phyloP scores from a whole-genome alignment of 1,140 invertebrate species.

The Drosophila hydei region DNA sequence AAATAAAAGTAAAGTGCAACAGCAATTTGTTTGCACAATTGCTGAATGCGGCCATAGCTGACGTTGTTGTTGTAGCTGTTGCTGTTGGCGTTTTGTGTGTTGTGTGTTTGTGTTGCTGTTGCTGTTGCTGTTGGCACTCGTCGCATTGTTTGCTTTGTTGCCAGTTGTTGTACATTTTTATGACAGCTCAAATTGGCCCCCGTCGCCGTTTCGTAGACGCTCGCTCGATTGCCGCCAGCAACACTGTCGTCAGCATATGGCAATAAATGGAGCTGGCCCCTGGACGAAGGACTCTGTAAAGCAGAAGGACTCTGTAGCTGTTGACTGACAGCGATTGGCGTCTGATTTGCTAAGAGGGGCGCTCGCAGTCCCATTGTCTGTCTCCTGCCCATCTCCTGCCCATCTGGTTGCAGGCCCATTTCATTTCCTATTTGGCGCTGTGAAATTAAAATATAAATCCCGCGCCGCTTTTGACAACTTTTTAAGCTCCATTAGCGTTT shows the following conservation, averaged over 20 bases:
- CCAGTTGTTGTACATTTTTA: conserved; percentile 80
- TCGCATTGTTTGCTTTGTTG: conserved; percentile 80
- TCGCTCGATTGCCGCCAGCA: conserved; percentile 63
- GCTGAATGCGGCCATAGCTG: conserved; percentile 78
- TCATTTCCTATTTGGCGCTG: conserved; percentile 77
- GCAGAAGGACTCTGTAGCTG: conserved; percentile 9
- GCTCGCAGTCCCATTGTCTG: background rate
- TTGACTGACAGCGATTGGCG: conserved; percentile 61
- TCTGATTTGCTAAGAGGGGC: conserved; percentile 61
- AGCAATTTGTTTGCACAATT: conserved; percentile 82
- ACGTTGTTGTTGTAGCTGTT: conserved; percentile 45
- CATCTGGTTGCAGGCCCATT: conserved; percentile 35
- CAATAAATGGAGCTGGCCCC: conserved; percentile 65
- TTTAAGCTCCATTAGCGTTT: conserved; percentile 81
- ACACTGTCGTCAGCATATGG: conserved; percentile 81
- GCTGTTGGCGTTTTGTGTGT: conserved; percentile 42
- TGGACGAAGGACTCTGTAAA: conserved; percentile 32
- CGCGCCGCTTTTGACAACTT: conserved; percentile 78
- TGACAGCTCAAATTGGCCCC: conserved; percentile 80
- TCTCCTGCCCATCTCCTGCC: background rate
- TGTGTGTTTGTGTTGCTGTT: conserved; percentile 41
- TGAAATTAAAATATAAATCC: conserved; percentile 81
- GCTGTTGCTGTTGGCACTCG: conserved; percentile 77
- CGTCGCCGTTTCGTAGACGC: conserved; percentile 56
- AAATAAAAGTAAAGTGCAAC: conserved; percentile 82